These are phyloP conservation scores for Hypotaenidia okinawae DNA, from an alignment of 2,797 vertebrate species.

Conservation along the genomic window DNA sequence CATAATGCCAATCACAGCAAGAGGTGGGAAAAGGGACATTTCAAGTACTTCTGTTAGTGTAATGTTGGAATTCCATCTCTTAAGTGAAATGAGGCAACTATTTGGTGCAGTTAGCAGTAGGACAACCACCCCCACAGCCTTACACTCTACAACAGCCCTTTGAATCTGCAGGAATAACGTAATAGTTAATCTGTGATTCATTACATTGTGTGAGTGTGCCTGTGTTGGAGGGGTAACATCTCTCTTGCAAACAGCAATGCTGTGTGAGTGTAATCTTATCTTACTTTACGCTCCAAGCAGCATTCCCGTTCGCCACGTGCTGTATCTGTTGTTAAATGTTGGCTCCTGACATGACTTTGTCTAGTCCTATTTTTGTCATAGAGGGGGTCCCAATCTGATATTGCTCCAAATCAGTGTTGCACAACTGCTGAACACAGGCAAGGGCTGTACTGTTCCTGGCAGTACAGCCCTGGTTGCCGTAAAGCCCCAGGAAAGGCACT, in stretches of 20 bases:
- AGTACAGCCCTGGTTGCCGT: neutral
- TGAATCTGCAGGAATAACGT: neutral
- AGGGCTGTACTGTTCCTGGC: neutral
- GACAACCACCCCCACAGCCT: neutral
- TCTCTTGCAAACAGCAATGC: neutral
- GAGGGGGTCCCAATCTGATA: neutral
- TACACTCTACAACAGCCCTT: neutral
- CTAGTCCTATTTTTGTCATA: slow-evolving; percentile 29
- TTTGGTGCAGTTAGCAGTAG: neutral
- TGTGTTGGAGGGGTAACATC: neutral
- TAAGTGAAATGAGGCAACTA: neutral
- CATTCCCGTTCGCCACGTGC: neutral
- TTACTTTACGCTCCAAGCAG: neutral
- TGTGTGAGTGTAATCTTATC: neutral
- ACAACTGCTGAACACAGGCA: slow-evolving; percentile 2
- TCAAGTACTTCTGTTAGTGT: neutral
- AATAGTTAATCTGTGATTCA: slow-evolving; percentile 5
- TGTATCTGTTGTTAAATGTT: neutral
- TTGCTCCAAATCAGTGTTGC: slow-evolving; percentile 11
- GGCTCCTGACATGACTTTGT: slow-evolving; percentile 8
- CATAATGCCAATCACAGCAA: neutral
- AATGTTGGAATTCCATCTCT: neutral
- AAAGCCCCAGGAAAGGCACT: neutral
- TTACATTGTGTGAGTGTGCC: neutral
- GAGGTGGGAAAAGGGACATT: neutral